phyloP scores from a whole-genome alignment of 2,113 vertebrate species.

The Eubucco bourcierii region DNA sequence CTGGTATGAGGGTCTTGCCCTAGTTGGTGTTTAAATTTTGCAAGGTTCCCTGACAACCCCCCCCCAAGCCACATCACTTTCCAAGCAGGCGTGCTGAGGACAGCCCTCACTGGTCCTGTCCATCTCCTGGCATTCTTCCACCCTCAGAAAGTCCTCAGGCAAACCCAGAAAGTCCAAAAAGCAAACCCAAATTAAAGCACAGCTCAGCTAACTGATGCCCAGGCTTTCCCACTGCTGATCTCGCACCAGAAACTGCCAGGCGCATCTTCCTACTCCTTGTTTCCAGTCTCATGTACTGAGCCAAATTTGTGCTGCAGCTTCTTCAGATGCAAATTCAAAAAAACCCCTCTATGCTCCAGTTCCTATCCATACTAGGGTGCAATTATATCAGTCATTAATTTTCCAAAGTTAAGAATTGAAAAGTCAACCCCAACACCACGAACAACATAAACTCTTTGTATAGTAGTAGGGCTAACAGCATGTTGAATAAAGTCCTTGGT shows the following conservation, averaged over 20 bases:
- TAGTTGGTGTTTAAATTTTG: too few relatives aligned
- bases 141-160: too few relatives aligned
- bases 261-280: background rate
- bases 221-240: too few relatives aligned
- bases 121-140: too few relatives aligned
- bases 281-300: fast-evolving
- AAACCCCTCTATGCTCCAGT: fast-evolving
- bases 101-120: too few relatives aligned
- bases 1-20: too few relatives aligned
- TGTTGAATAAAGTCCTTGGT: background rate
- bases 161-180: too few relatives aligned
- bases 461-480: background rate
- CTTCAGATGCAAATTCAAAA: background rate
- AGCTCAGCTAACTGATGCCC: too few relatives aligned
- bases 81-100: too few relatives aligned
- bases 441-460: background rate
- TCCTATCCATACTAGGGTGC: fast-evolving
- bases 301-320: background rate
- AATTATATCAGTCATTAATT: background rate
- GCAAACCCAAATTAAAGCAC: too few relatives aligned
- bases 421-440: background rate
- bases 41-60: too few relatives aligned
- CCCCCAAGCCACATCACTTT: too few relatives aligned
- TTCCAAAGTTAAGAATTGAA: background rate
- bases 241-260: fast-evolving